Conservation (phyloP, 2,797 vertebrate genomes). For the Lemur catta region DNA sequence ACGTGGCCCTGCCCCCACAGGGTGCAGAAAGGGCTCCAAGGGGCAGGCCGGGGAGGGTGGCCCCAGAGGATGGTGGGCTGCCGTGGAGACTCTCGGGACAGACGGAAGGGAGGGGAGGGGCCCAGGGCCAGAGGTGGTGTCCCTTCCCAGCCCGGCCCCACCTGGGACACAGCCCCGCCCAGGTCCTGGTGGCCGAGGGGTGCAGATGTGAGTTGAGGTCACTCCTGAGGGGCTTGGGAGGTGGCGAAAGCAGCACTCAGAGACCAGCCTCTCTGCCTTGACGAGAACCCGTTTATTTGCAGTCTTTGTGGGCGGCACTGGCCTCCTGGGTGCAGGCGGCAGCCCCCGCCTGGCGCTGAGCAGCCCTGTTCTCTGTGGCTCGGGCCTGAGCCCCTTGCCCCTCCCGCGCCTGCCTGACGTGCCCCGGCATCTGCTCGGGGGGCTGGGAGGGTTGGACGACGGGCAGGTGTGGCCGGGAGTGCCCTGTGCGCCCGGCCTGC, state of each 20-base stretch:
- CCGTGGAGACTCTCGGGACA: background rate
- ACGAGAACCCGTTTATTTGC: slow-evolving; percentile 50
- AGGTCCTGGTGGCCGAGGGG: background rate
- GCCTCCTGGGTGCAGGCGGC: rapidly evolving
- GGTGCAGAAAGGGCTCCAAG: background rate
- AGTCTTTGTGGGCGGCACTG: background rate
- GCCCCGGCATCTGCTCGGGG: background rate
- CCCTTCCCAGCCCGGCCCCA: background rate
- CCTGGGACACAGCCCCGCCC: background rate
- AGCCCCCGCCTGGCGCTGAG: too few relatives aligned
- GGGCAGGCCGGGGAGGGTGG: background rate
- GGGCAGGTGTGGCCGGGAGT: rapidly evolving
- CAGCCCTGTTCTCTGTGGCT: background rate
- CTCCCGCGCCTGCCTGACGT: rapidly evolving
- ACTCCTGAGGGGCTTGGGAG: background rate
- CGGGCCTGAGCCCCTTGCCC: background rate
- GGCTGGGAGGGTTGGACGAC: background rate
- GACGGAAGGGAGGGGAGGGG: background rate
- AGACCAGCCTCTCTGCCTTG: background rate
- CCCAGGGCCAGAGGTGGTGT: background rate
- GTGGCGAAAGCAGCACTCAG: too few relatives aligned
- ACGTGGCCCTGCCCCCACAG: background rate
- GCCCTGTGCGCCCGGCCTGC: background rate
- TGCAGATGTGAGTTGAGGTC: too few relatives aligned
- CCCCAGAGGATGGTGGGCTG: rapidly evolving